Conservation (phyloP, 2,888 invertebrate genomes). For the Andricus curvator region DNA sequence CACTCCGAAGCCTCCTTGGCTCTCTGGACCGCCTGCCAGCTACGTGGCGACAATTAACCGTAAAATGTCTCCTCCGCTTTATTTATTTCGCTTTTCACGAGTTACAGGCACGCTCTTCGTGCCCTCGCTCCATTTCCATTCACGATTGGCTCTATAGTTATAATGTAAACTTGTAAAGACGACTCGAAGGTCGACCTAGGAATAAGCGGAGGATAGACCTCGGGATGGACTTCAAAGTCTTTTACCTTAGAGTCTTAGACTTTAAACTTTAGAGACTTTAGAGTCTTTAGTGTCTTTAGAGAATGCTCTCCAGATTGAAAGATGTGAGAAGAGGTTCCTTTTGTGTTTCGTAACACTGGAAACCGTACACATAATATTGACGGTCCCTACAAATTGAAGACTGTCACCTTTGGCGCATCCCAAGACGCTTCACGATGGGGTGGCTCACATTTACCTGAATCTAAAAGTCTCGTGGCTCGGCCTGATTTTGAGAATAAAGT, state of each 20-base stretch:
- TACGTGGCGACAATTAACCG: constrained; percentile 73
- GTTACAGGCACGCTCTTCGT: constrained; percentile 14
- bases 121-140: constrained; percentile 32
- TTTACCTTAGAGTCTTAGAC: neutral
- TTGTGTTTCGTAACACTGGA: constrained; percentile 31
- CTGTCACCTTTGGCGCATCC: neutral
- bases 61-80: constrained; percentile 66
- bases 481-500: neutral
- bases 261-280: constrained; percentile 1
- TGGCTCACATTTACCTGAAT: constrained; percentile 1
- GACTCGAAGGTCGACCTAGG: constrained; percentile 15
- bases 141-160: neutral
- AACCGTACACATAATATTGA: constrained; percentile 33
- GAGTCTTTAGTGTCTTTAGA: constrained; percentile 12
- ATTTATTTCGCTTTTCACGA: constrained; percentile 64
- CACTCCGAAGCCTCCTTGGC: constrained; percentile 65
- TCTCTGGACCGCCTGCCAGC: constrained; percentile 56
- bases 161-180: neutral
- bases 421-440: neutral
- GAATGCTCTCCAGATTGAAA: neutral
- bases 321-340: constrained; percentile 15
- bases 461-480: neutral
- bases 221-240: neutral
- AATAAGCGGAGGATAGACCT: neutral
- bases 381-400: constrained; percentile 28